phyloP scores from a whole-genome alignment of 2,888 invertebrate species.

The Polylopha cassiicola region DNA sequence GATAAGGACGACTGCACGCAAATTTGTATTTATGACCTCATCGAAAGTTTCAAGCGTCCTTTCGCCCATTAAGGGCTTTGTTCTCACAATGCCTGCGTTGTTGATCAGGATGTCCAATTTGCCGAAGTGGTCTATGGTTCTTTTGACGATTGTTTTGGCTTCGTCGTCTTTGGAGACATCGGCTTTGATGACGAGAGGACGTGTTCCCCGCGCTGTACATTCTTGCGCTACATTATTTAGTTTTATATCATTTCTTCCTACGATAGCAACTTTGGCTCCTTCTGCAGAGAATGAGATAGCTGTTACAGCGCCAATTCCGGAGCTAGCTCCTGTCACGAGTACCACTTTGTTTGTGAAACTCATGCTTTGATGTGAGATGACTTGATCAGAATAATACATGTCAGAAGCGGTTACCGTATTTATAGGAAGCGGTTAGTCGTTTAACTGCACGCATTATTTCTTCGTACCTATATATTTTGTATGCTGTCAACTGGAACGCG shows the following conservation, averaged over 20 bases:
- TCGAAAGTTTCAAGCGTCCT: constrained; percentile 37
- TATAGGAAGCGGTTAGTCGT: constrained; percentile 37
- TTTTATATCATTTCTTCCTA: constrained; percentile 36
- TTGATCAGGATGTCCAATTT: constrained; percentile 44
- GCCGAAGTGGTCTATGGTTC: constrained; percentile 36
- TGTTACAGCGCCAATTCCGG: constrained; percentile 48
- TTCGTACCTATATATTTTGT: too few species aligned
- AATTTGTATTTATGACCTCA: constrained; percentile 35
- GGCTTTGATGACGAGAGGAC: constrained; percentile 33
- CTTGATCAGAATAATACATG: too few species aligned
- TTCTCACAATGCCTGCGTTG: constrained; percentile 37
- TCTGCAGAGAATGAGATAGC: constrained; percentile 40
- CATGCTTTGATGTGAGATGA: constrained; percentile 23
- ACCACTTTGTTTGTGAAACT: constrained; percentile 38
- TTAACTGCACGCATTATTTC: not conserved
- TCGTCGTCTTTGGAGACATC: constrained; percentile 39
- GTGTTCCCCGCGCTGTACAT: constrained; percentile 28
- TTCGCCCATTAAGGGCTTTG: constrained; percentile 27
- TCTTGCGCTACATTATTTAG: constrained; percentile 28
- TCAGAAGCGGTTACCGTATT: too few species aligned
- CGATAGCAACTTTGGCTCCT: constrained; percentile 36
- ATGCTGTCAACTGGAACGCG: too few species aligned
- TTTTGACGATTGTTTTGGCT: constrained; percentile 28
- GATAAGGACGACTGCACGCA: constrained; percentile 34
- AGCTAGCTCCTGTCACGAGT: constrained; percentile 45